These are phyloP conservation scores for Tragelaphus scriptus DNA, from an alignment of 2,113 vertebrate genomes.

Conservation along the genomic window DNA sequence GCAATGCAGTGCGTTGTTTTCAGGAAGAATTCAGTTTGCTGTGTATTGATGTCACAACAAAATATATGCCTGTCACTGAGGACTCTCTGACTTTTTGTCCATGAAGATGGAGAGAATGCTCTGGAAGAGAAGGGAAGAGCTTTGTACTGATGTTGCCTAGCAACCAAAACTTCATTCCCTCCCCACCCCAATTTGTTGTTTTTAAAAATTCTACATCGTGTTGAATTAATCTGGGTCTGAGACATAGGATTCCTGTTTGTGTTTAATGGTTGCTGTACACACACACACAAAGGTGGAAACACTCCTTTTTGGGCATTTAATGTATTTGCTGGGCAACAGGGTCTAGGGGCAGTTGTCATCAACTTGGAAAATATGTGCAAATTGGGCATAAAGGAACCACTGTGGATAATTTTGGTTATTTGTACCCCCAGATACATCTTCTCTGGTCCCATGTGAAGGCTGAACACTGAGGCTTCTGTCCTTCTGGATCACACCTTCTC, in stretches of 20 bases:
- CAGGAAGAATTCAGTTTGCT: conserved; percentile 68
- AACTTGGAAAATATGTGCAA: not conserved
- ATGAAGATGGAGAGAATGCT: conserved; percentile 51
- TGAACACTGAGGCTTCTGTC: not conserved
- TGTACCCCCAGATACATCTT: not conserved
- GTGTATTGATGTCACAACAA: conserved; percentile 74
- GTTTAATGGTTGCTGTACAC: conserved; percentile 50
- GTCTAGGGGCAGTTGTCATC: not conserved
- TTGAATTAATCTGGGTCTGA: conserved; percentile 71
- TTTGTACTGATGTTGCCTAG: conserved; percentile 75
- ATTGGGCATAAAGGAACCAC: not conserved
- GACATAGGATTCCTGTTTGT: conserved; percentile 64
- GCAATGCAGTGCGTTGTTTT: conserved; percentile 60
- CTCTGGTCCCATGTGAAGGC: not conserved
- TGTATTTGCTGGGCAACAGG: not conserved
- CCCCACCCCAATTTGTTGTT: conserved; percentile 35
- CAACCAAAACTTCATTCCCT: conserved; percentile 76
- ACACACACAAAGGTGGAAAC: conserved; percentile 53
- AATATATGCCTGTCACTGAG: conserved; percentile 72
- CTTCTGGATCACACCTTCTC: not conserved
- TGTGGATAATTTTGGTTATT: not conserved
- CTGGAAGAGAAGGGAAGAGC: conserved; percentile 71
- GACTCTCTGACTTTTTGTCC: conserved; percentile 75
- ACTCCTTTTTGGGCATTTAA: not conserved
- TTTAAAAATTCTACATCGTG: conserved; percentile 68